Conservation (phyloP, 2,888 invertebrate genomes). For the Diaphora mendica region DNA sequence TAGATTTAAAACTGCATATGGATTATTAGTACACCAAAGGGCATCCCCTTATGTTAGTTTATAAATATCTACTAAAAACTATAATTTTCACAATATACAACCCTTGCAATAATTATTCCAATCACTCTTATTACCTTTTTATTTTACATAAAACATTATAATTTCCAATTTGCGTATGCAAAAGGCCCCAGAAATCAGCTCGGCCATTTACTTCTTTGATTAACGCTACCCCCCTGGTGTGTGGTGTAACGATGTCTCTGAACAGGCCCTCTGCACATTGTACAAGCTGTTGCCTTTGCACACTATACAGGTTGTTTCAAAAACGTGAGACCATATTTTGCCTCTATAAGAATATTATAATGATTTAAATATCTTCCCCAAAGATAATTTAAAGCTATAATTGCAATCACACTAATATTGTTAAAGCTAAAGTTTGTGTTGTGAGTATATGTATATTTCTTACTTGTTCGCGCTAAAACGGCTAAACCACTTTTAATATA, state of each 20-base stretch:
- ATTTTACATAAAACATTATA: conserved; percentile 38
- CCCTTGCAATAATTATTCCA: conserved; percentile 16
- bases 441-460: too few relatives aligned
- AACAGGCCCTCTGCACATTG: conserved; percentile 19
- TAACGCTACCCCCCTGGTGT: conserved; percentile 54
- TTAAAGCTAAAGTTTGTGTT: too few relatives aligned
- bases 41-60: too few relatives aligned
- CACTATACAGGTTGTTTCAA: neutral
- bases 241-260: conserved; percentile 45
- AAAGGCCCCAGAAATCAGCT: conserved; percentile 30
- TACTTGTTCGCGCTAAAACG: too few relatives aligned
- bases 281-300: conserved; percentile 39
- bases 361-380: too few relatives aligned
- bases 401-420: neutral
- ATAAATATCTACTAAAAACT: too few relatives aligned
- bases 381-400: neutral
- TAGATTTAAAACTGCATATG: too few relatives aligned
- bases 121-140: conserved; percentile 20
- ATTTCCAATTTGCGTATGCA: conserved; percentile 54
- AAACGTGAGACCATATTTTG: neutral
- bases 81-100: neutral
- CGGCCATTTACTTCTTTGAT: conserved; percentile 41
- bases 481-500: too few relatives aligned
- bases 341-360: neutral
- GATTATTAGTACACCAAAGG: too few relatives aligned